These are phyloP conservation scores for Bombus affinis DNA, from an alignment of 1,140 invertebrate species.

Conservation along the genomic window DNA sequence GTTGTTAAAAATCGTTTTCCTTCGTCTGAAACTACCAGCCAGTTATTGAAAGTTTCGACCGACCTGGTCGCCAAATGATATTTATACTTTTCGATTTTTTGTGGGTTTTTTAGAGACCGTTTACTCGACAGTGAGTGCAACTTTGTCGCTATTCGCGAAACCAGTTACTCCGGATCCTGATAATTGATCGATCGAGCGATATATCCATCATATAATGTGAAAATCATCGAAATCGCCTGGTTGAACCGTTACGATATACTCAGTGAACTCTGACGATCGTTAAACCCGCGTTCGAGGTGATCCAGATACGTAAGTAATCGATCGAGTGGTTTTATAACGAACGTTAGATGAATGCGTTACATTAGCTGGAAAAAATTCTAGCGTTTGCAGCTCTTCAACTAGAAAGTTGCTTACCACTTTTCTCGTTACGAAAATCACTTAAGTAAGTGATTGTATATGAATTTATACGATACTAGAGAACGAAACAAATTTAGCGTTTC, in stretches of 20 bases:
- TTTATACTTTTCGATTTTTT: not conserved
- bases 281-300: not conserved
- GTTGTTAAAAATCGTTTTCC: not conserved
- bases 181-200: not conserved
- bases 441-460: no score
- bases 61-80: not conserved
- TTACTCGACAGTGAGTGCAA: not conserved
- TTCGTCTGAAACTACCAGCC: no score
- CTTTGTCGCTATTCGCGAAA: not conserved
- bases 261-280: not conserved
- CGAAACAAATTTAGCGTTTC: no score
- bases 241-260: not conserved
- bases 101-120: not conserved
- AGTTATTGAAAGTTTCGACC: no score
- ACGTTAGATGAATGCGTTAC: not conserved
- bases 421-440: not conserved
- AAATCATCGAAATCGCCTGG: not conserved
- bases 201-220: not conserved
- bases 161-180: not conserved
- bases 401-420: not conserved
- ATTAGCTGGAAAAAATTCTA: not conserved
- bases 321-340: not conserved
- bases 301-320: constrained; percentile 12
- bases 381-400: not conserved
- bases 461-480: no score